Percentiles rank a stretch among this genome's conserved stretches.
Evolutionary conservation across 1,140 invertebrate genomes (phyloP).

Genomic region (Hylaeus anthracinus): DNA sequence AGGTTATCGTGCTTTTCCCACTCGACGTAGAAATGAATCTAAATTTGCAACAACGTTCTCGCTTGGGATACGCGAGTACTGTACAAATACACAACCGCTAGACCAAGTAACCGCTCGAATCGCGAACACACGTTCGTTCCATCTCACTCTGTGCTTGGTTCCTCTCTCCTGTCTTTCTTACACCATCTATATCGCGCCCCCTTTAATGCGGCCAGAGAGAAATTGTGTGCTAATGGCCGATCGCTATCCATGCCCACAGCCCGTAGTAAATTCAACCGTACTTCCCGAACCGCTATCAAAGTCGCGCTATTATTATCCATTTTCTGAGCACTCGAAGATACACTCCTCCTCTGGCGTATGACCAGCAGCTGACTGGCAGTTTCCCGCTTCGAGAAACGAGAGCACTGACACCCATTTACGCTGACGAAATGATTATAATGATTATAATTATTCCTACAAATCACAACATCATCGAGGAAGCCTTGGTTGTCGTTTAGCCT

Average conservation of each 20-base stretch:
- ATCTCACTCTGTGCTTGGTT: not conserved
- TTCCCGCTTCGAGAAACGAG: not conserved
- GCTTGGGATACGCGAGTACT: not conserved
- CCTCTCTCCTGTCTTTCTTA: not conserved
- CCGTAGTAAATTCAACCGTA: slow-evolving; percentile 55
- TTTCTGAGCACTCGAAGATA: slow-evolving; percentile 1
- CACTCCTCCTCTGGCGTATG: not conserved
- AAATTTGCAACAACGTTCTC: not conserved
- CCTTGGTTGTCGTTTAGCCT: no score
- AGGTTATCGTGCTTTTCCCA: not conserved
- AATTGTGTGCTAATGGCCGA: slow-evolving; percentile 64
- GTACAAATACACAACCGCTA: not conserved
- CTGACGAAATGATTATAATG: no score
- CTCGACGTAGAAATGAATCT: not conserved
- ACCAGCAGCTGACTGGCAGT: slow-evolving; percentile 16
- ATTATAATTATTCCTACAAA: no score
- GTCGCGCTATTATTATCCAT: slow-evolving; percentile 53
- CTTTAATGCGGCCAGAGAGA: slow-evolving; percentile 35
- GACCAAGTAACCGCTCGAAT: not conserved
- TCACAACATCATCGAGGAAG: no score
- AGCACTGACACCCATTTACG: no score
- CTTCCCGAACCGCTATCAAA: slow-evolving; percentile 33
- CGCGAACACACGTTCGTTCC: no score
- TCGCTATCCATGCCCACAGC: slow-evolving; percentile 51
- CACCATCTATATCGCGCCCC: not conserved